A percentile compares a stretch with the other conserved stretches of the same genome.
Conservation (phyloP, 2,888 invertebrate genomes). For the Dolomedes plantarius region DNA sequence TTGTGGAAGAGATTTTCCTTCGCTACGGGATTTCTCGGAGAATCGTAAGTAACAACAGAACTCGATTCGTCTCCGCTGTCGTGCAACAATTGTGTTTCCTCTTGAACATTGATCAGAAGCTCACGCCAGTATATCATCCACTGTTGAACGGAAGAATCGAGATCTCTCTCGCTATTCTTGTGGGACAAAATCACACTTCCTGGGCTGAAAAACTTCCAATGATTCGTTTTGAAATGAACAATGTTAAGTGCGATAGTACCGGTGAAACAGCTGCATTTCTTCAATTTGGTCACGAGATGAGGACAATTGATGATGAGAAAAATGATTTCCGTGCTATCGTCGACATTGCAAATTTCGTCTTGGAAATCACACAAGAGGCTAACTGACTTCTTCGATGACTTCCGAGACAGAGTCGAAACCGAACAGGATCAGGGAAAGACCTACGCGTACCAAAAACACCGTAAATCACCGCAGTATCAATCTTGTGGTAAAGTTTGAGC, state of each 20-base stretch:
- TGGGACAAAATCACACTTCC: background rate
- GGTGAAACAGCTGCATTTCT: background rate
- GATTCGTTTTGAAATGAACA: conserved; percentile 14
- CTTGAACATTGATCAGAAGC: background rate
- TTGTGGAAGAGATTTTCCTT: background rate
- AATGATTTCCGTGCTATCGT: conserved; percentile 10
- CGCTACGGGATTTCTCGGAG: background rate
- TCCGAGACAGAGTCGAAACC: background rate
- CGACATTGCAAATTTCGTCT: conserved; percentile 7
- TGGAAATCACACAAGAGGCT: conserved; percentile 21
- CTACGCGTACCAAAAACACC: background rate
- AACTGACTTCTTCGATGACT: background rate
- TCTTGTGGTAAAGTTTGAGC: background rate
- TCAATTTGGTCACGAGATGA: background rate
- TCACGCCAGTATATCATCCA: background rate
- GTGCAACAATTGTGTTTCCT: background rate
- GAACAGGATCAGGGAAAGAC: conserved; percentile 12
- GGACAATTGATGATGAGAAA: background rate
- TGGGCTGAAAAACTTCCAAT: background rate
- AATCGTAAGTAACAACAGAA: background rate
- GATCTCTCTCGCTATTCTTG: conserved; percentile 12
- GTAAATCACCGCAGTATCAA: too few relatives aligned
- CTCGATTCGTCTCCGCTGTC: background rate
- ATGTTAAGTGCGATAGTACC: background rate
- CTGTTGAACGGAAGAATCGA: conserved; percentile 4